Base-by-base conservation (phyloP, 2,113 vertebrate species). In the Nipponia nippon region DNA sequence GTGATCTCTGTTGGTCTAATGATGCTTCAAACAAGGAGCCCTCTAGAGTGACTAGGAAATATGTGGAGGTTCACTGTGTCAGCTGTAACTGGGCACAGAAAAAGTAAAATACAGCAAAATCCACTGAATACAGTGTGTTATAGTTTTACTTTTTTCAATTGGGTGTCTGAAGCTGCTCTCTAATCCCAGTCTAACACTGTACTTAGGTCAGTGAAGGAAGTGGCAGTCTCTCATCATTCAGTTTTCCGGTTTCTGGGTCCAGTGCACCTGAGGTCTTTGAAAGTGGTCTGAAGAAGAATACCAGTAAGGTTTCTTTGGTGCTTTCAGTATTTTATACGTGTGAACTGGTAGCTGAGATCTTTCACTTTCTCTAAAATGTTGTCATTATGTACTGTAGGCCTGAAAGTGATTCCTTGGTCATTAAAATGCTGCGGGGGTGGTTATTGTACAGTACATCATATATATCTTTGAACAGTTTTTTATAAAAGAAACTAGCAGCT, bases 141-240 rank as follows among this genome's bases (percentile, higher is more conserved):
- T 5, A n/a, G 11, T 78, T 66, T 83, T 71, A 30, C 13, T 53
- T 69, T 26, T 30, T 38, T 36, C 49, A 72, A 0, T 4, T 91
- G 44, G 0, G 13, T 67, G 23, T 81, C 11, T 71, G 59, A 89
- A 73, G 13, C n/a, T 59, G 15, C 10, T 94, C 29, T 86, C 30
- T 97, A 93, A 96, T 93, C 36, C 32, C 56, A 77, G 14, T 92
- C 21, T 92, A 87, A 22, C 19, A 1, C 34, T 87, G 12, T 92
- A 52, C 97, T 93, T 95, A 99, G 99, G 96, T 98, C 87, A 99
- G 99, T 90, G 99, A 99, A 94, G 97, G 95, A 95, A 98, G 97
- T 70, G 95, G 97, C 90, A 99, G 98, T 92, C 93, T 98, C 61
- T 97, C 97, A 29, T 98, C 98, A 0, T 98, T 98, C 67, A 96